A percentile compares a stretch with the other conserved stretches of the same genome.
These are phyloP conservation scores for Lepidocyrtoides sp. DNA, from an alignment of 2,888 invertebrate species.

Conservation along the genomic window DNA sequence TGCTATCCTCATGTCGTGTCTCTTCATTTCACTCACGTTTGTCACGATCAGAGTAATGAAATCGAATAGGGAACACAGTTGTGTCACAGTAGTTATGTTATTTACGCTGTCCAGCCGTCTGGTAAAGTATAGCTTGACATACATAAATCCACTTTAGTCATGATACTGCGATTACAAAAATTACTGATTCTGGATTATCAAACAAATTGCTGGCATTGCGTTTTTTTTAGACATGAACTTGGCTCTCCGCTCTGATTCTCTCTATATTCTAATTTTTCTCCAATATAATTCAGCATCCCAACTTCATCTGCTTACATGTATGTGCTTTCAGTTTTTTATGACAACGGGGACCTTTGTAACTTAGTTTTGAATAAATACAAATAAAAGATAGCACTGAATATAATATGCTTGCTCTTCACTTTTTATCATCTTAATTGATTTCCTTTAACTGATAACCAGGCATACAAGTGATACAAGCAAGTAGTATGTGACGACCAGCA, in stretches of 20 bases:
- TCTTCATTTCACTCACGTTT: background rate
- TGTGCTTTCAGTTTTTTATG: too few species aligned
- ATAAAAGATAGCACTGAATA: too few species aligned
- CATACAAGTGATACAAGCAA: too few species aligned
- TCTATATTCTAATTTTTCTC: background rate
- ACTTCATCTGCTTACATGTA: too few species aligned
- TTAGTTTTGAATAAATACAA: too few species aligned
- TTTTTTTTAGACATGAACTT: background rate
- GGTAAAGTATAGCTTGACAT: background rate
- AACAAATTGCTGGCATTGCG: conserved; percentile 5
- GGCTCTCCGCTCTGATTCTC: background rate
- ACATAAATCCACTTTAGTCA: background rate
- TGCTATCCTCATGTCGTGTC: background rate
- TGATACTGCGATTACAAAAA: background rate
- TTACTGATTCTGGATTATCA: background rate
- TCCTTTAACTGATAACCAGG: too few species aligned
- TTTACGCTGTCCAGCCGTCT: background rate
- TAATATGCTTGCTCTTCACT: too few species aligned
- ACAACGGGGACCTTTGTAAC: too few species aligned
- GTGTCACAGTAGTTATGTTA: background rate
- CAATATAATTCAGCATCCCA: too few species aligned
- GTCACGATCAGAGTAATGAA: background rate
- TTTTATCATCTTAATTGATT: too few species aligned
- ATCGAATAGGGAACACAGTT: background rate
- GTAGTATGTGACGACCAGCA: too few species aligned